Evolutionary conservation across 2,888 invertebrate genomes (phyloP).

Genomic region (Yponomeuta sedellus): DNA sequence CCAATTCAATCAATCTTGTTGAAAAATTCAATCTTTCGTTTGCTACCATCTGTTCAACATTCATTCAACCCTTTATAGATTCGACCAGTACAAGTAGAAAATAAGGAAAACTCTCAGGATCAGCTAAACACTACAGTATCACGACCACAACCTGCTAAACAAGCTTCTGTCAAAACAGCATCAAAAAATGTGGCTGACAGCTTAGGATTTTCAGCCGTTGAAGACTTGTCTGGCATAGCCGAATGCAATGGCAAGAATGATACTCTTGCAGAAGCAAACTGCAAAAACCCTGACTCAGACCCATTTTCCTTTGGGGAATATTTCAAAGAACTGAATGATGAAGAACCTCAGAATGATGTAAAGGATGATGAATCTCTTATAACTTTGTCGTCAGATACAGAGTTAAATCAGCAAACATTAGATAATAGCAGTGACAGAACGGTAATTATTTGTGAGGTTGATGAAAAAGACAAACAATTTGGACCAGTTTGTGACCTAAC

Average conservation of each 20-base stretch:
- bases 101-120: constrained; percentile 1
- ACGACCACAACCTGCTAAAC: neutral
- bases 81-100: neutral
- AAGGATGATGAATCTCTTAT: constrained; percentile 24
- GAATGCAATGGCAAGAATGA: neutral
- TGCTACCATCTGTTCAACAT: too few species aligned
- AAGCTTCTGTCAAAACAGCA: neutral
- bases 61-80: neutral
- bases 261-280: neutral
- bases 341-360: neutral
- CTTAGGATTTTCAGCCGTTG: constrained; percentile 4
- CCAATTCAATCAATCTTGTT: too few species aligned
- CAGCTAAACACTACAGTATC: neutral
- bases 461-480: neutral
- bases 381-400: constrained; percentile 35
- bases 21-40: too few species aligned
- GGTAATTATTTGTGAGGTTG: neutral
- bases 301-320: neutral
- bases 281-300: neutral
- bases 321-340: neutral
- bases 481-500: constrained; percentile 18
- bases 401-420: constrained; percentile 21
- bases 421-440: neutral
- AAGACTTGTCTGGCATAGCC: neutral
- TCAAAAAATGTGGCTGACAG: neutral